phyloP scores from a whole-genome alignment of 2,113 vertebrate genomes.

The Nibea albiflora region DNA sequence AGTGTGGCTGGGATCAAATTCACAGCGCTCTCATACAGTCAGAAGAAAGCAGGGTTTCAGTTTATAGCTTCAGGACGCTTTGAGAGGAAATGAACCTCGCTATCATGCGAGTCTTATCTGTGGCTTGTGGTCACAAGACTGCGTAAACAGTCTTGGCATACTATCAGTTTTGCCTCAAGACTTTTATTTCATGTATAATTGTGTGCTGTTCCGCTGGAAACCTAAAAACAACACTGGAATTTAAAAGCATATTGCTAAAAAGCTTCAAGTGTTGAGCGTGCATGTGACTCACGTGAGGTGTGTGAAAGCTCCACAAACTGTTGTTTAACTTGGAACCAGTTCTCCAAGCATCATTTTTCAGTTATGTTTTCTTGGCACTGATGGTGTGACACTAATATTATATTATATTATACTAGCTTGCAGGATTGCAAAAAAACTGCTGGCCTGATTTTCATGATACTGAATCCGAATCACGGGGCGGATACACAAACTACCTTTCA shows the following conservation, averaged over 20 bases:
- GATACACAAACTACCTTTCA: too few species aligned
- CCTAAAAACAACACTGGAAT: neutral
- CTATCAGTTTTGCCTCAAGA: neutral
- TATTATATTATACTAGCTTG: too few species aligned
- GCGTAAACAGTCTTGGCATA: neutral
- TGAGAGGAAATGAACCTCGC: conserved; percentile 10
- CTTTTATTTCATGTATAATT: neutral
- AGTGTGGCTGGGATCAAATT: neutral
- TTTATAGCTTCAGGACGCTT: conserved; percentile 19
- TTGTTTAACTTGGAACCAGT: too few species aligned
- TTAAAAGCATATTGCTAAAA: neutral
- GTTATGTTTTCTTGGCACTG: too few species aligned
- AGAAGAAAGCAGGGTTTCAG: conserved; percentile 10
- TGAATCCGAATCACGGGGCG: too few species aligned
- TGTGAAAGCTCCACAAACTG: too few species aligned
- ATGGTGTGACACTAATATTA: too few species aligned
- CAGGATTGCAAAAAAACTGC: too few species aligned
- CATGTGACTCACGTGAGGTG: too few species aligned
- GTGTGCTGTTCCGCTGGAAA: neutral
- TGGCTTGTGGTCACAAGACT: conserved; percentile 34
- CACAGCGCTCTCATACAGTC: neutral
- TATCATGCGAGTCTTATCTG: conserved; percentile 11
- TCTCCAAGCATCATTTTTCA: too few species aligned
- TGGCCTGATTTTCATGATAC: too few species aligned
- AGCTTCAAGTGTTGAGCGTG: too few species aligned